phyloP scores from a whole-genome alignment of 1,140 invertebrate species.

The Conus betulinus region DNA sequence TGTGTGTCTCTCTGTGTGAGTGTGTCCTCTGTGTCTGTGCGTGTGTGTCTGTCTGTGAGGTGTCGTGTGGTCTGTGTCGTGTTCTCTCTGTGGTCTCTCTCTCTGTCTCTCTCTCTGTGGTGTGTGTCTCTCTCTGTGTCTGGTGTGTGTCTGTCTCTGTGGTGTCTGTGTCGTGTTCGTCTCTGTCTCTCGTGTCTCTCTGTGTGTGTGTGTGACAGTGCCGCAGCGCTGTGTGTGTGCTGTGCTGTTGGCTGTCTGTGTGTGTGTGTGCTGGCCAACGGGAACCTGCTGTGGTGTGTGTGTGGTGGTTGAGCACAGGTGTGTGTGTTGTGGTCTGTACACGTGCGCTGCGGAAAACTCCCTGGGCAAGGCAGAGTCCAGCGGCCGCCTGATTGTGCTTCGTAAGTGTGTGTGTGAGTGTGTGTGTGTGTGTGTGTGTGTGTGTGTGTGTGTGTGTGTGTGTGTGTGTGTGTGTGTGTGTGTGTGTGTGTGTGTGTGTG shows the following conservation, averaged over 20 bases:
- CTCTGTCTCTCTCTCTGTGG: too few species aligned
- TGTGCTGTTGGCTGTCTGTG: background rate
- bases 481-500: conserved; percentile 8
- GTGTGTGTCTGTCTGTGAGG: too few species aligned
- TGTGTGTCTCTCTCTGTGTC: too few species aligned
- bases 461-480: conserved; percentile 10
- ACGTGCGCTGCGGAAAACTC: conserved; percentile 71
- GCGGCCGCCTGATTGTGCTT: conserved; percentile 9
- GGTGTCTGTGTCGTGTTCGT: too few species aligned
- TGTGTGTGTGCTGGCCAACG: conserved; percentile 47
- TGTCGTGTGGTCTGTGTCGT: too few species aligned
- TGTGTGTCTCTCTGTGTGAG: too few species aligned
- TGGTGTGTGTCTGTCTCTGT: too few species aligned
- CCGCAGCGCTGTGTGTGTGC: background rate
- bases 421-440: conserved; percentile 4
- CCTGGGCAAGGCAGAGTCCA: conserved; percentile 22
- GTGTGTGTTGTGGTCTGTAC: conserved; percentile 74
- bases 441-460: conserved; percentile 17
- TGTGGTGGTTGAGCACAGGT: conserved; percentile 51
- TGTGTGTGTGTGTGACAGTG: background rate
- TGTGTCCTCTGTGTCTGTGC: too few species aligned
- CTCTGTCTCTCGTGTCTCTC: too few species aligned
- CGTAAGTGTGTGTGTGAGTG: conserved; percentile 29
- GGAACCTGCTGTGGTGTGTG: conserved; percentile 64
- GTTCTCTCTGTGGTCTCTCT: too few species aligned